A percentile compares a stretch with the other conserved stretches of the same genome.
phyloP scores from a whole-genome alignment of 2,888 invertebrate species.

The Fissipunctia ypsillon region DNA sequence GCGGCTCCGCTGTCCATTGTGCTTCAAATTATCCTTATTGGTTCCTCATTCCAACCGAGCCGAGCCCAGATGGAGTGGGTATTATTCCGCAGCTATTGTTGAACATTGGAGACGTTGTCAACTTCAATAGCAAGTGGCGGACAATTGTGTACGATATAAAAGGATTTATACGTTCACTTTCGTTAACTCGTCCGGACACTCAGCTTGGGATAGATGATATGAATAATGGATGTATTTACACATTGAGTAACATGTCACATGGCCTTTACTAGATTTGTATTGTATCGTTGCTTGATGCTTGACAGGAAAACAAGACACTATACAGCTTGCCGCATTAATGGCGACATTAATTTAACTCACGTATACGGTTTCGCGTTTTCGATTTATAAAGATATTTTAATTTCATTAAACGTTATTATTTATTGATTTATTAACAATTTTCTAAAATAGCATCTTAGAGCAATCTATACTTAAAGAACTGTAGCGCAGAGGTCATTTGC shows the following conservation, averaged over 20 bases:
- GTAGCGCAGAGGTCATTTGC: too few relatives aligned
- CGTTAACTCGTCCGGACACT: constrained; percentile 25
- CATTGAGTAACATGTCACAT: constrained; percentile 1
- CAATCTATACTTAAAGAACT: too few relatives aligned
- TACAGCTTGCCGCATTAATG: too few relatives aligned
- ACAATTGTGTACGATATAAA: constrained; percentile 55
- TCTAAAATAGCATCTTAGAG: too few relatives aligned
- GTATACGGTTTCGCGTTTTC: too few relatives aligned
- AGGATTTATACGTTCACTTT: constrained; percentile 54
- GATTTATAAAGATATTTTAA: too few relatives aligned
- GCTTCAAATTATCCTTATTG: constrained; percentile 87
- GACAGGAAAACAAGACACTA: too few relatives aligned
- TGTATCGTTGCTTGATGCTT: too few relatives aligned
- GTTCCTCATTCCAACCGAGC: constrained; percentile 80
- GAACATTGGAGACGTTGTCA: constrained; percentile 56
- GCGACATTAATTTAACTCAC: too few relatives aligned
- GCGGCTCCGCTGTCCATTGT: constrained; percentile 77
- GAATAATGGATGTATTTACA: constrained; percentile 17
- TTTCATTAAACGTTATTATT: too few relatives aligned
- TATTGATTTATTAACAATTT: too few relatives aligned
- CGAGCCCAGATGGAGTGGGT: constrained; percentile 58
- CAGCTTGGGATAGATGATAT: constrained; percentile 2
- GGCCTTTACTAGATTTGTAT: not conserved
- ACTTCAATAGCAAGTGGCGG: constrained; percentile 50
- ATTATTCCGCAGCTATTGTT: constrained; percentile 63